Evolutionary conservation across 2,888 invertebrate species (phyloP).

Genomic region (Opisthograptis luteolata): DNA sequence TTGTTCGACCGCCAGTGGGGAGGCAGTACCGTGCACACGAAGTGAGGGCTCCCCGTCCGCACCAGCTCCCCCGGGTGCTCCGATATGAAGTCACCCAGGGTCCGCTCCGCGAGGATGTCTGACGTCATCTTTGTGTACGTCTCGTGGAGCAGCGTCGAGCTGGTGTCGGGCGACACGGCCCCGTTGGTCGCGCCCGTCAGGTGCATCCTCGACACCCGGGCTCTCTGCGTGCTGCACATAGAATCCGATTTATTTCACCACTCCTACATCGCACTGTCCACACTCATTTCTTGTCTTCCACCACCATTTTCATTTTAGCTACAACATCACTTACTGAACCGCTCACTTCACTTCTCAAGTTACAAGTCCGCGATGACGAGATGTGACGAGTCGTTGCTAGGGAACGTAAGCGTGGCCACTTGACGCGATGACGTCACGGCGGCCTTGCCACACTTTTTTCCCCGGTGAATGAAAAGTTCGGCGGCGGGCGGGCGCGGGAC

Average conservation of each 20-base stretch:
- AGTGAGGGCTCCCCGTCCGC: constrained; percentile 96
- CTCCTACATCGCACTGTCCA: constrained; percentile 69
- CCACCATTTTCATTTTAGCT: constrained; percentile 48
- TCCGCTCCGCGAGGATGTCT: constrained; percentile 94
- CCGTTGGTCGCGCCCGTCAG: constrained; percentile 80
- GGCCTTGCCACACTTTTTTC: constrained; percentile 85
- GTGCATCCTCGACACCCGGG: constrained; percentile 82
- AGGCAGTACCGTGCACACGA: constrained; percentile 97
- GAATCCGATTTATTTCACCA: constrained; percentile 56
- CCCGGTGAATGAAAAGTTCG: constrained; percentile 87
- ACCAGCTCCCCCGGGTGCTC: constrained; percentile 97
- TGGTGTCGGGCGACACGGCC: constrained; percentile 88
- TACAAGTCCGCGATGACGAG: constrained; percentile 45
- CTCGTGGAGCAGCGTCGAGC: constrained; percentile 89
- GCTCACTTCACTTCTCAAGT: constrained; percentile 36
- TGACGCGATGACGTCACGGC: constrained; percentile 81
- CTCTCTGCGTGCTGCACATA: constrained; percentile 82
- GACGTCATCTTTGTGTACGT: constrained; percentile 95
- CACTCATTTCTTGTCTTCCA: constrained; percentile 52
- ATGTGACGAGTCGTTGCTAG: constrained; percentile 75
- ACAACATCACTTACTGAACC: constrained; percentile 47
- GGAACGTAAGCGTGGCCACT: constrained; percentile 80
- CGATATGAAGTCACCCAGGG: constrained; percentile 93
- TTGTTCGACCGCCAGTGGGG: constrained; percentile 99
- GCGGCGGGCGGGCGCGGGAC: constrained; percentile 80